Evolutionary conservation across 2,888 invertebrate genomes (phyloP).

Genomic region (Cinara cedri): DNA sequence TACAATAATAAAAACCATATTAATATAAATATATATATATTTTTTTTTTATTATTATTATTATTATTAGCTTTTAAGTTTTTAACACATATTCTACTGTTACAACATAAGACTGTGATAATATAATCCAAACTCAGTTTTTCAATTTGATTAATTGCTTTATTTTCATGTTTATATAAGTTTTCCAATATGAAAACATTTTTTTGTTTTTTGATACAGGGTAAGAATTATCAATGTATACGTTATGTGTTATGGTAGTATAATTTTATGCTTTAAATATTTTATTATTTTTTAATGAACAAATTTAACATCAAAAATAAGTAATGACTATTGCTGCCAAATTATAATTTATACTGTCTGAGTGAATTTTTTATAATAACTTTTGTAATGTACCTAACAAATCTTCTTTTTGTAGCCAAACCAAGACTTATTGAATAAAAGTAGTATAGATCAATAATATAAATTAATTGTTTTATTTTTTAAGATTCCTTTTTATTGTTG

Average conservation of each 20-base stretch:
- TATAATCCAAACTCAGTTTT: constrained; percentile 53
- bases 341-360: constrained; percentile 39
- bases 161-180: constrained; percentile 54
- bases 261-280: constrained; percentile 46
- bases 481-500: neutral
- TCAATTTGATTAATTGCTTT: constrained; percentile 51
- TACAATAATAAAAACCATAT: neutral
- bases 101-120: constrained; percentile 55
- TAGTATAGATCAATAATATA: constrained; percentile 33
- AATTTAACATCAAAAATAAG: constrained; percentile 33
- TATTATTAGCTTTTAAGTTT: constrained; percentile 50
- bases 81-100: constrained; percentile 52
- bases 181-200: constrained; percentile 41
- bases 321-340: constrained; percentile 51
- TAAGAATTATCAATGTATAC: constrained; percentile 56
- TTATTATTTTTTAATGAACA: constrained; percentile 42
- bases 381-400: constrained; percentile 44
- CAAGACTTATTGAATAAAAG: constrained; percentile 44
- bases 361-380: constrained; percentile 36
- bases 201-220: constrained; percentile 55
- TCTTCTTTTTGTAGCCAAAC: constrained; percentile 43
- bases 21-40: constrained; percentile 6
- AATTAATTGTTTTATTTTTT: neutral
- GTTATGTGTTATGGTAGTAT: constrained; percentile 47
- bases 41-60: constrained; percentile 25